Base-by-base conservation (phyloP, 2,888 invertebrate genomes). In the Stegophylla sp. region DNA sequence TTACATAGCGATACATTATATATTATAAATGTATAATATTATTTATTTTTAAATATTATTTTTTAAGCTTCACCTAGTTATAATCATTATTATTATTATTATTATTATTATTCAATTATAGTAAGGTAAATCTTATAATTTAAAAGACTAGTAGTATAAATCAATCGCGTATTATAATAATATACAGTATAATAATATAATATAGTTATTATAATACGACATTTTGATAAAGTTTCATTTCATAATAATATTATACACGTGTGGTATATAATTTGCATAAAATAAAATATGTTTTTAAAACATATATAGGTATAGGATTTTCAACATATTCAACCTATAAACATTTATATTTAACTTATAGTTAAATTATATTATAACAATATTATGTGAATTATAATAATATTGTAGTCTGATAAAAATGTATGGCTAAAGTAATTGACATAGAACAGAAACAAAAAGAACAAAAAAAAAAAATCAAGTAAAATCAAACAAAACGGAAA, bases 131-230 rank as follows among this genome's bases (percentile, higher is more conserved):
- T 28, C 73, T 74, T 74, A 63, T 17, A 48, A 20, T 51, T 51
- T 74, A 51, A 43, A 7, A 66, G 75, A 76, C 75, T 76, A 76
- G 75, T 26, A 66, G 53, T 76, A n/a, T 17, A 53, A 43, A 53
- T 53, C 64, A 66, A 76, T 53, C 41, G 41, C 26, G 10, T 23
- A 34, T 34, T n/a, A n/a, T n/a, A n/a, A n/a, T n/a, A n/a, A n/a
- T n/a, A n/a, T n/a, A n/a, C n/a, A n/a, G n/a, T n/a, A n/a, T n/a
- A n/a, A n/a, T n/a, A n/a, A n/a, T n/a, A n/a, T 12, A 3, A 7
- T 34, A 34, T 23, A 64, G 12, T 17, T 34, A 26, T 34, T 20
- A 48, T 26, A 28, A 59, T 12, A 61, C 61, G 45, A 15, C 34
- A 0, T 74, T 63, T 63, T 63, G 48, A 48, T 51, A 66, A 76